Conservation (phyloP, 1,140 invertebrate genomes). For the Metaphire vulgaris region DNA sequence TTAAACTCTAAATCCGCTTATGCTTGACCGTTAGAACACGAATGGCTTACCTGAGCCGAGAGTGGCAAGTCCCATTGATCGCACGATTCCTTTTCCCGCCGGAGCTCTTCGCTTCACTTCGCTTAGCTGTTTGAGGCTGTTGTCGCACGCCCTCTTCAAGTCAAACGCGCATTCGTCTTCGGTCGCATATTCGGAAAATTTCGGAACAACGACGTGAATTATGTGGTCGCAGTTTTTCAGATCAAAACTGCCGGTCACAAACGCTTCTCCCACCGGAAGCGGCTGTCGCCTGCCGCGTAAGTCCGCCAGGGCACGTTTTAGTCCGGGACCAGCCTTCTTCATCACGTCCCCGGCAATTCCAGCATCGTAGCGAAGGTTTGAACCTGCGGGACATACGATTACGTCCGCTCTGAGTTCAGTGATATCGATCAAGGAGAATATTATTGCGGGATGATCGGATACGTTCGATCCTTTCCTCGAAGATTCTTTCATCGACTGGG, state of each 20-base stretch:
- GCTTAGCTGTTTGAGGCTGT: background rate
- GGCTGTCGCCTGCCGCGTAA: background rate
- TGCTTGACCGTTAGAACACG: too few species aligned
- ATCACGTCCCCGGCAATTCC: background rate
- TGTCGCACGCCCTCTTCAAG: background rate
- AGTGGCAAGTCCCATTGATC: background rate
- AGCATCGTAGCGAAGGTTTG: background rate
- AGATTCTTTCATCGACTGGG: too few species aligned
- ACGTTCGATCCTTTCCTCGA: too few species aligned
- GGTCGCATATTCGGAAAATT: background rate
- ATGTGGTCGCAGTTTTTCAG: background rate
- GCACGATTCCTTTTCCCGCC: background rate
- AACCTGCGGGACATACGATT: conserved; percentile 5
- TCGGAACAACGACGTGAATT: background rate
- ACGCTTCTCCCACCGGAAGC: background rate
- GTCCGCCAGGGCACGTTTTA: background rate
- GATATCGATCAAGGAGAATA: too few species aligned
- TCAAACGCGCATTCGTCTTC: background rate
- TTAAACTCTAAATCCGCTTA: too few species aligned
- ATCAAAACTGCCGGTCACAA: background rate
- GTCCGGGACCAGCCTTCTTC: background rate
- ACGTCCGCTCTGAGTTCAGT: background rate
- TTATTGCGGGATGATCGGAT: too few species aligned
- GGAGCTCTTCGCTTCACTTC: background rate
- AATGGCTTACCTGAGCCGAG: too few species aligned